These are phyloP conservation scores for Drosophila birchii DNA, from an alignment of 2,888 invertebrate genomes.

Conservation along the genomic window DNA sequence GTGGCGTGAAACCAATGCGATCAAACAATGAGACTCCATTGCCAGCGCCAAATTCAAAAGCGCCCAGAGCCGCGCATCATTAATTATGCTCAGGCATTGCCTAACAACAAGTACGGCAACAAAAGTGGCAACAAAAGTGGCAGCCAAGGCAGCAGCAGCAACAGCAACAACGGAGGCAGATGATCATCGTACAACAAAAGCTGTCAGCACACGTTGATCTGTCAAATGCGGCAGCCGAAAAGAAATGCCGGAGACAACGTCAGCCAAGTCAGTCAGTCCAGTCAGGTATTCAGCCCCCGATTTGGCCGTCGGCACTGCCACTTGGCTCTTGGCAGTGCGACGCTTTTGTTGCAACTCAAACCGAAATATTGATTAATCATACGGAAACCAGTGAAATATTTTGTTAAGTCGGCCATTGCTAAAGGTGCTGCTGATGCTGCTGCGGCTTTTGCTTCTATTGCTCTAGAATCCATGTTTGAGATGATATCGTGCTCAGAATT, in stretches of 20 bases:
- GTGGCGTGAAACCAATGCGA: slow-evolving; percentile 74
- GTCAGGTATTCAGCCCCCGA: slow-evolving; percentile 37
- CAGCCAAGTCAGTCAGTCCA: slow-evolving; percentile 25
- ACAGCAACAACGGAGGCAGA: slow-evolving; percentile 40
- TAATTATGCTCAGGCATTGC: slow-evolving; percentile 73
- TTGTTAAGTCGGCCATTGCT: slow-evolving; percentile 59
- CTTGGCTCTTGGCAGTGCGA: slow-evolving; percentile 49
- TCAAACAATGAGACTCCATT: slow-evolving; percentile 61
- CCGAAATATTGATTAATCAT: slow-evolving; percentile 80
- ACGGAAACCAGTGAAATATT: slow-evolving; percentile 44
- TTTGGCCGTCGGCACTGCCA: slow-evolving; percentile 44
- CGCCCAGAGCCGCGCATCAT: slow-evolving; percentile 73
- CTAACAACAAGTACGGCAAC: slow-evolving; percentile 64
- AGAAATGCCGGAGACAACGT: slow-evolving; percentile 67
- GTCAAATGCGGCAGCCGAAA: slow-evolving; percentile 75
- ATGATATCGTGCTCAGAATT: slow-evolving; percentile 1
- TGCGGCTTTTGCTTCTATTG: slow-evolving; percentile 31
- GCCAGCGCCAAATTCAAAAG: slow-evolving; percentile 67
- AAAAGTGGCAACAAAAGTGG: slow-evolving; percentile 57
- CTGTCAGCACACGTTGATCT: slow-evolving; percentile 80
- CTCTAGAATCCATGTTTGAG: slow-evolving; percentile 5
- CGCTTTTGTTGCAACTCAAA: slow-evolving; percentile 78
- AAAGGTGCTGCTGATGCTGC: slow-evolving; percentile 17
- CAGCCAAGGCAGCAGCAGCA: slow-evolving; percentile 29
- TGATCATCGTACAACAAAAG: slow-evolving; percentile 56